phyloP scores from a whole-genome alignment of 1,140 invertebrate species.

The Trialeurodes vaporariorum region DNA sequence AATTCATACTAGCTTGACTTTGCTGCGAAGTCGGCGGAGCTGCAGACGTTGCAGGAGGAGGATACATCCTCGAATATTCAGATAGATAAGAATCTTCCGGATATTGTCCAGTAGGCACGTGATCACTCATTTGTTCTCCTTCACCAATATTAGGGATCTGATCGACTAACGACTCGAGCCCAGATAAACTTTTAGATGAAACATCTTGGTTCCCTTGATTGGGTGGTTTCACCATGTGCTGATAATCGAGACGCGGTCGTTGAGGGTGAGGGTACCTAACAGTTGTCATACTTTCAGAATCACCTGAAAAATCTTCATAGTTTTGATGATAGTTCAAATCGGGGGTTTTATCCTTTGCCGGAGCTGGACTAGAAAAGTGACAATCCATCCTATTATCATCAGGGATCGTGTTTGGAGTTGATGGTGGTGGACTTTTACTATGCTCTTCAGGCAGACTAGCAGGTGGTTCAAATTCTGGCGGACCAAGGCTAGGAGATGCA shows the following conservation, averaged over 20 bases:
- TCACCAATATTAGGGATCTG: constrained; percentile 81
- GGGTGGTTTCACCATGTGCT: constrained; percentile 13
- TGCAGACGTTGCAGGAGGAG: constrained; percentile 10
- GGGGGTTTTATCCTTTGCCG: constrained; percentile 24
- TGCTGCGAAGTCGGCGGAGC: constrained; percentile 24
- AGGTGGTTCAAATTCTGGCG: constrained; percentile 63
- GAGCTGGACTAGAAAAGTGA: constrained; percentile 40
- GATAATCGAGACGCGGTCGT: constrained; percentile 15
- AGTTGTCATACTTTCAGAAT: constrained; percentile 24
- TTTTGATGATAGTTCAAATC: constrained; percentile 26
- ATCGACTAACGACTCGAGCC: constrained; percentile 76
- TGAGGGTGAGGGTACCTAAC: constrained; percentile 25
- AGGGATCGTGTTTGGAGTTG: constrained; percentile 17
- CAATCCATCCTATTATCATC: constrained; percentile 34
- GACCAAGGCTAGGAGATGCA: constrained; percentile 51
- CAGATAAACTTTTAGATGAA: constrained; percentile 73
- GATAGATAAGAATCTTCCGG: constrained; percentile 28
- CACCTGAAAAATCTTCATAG: constrained; percentile 28
- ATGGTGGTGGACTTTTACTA: constrained; percentile 26
- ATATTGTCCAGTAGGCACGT: constrained; percentile 20
- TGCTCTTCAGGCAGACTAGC: constrained; percentile 43
- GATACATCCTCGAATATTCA: constrained; percentile 24
- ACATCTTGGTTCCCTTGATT: constrained; percentile 47
- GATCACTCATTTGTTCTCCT: constrained; percentile 32
- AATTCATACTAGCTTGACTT: constrained; percentile 30